Conservation (phyloP, 2,797 vertebrate genomes). For the Sarcoramphus papa region DNA sequence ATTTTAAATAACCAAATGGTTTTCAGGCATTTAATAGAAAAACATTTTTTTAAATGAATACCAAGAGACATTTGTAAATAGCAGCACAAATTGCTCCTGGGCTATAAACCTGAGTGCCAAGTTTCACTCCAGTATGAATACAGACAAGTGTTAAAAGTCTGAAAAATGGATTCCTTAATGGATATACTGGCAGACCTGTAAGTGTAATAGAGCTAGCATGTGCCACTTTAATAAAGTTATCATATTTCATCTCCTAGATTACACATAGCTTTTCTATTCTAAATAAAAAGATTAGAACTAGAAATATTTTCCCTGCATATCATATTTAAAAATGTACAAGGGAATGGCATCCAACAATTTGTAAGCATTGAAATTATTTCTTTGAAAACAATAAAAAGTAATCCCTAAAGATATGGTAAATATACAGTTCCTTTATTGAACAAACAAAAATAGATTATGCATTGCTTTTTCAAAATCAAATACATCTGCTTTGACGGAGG, state of each 20-base stretch:
- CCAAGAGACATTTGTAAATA: slow-evolving; percentile 69
- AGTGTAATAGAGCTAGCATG: slow-evolving; percentile 57
- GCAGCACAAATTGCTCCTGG: slow-evolving; percentile 68
- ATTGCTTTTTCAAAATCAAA: slow-evolving; percentile 67
- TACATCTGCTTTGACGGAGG: slow-evolving; percentile 65
- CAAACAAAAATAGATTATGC: slow-evolving; percentile 69
- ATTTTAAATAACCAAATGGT: slow-evolving; percentile 66
- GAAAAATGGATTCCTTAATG: slow-evolving; percentile 69
- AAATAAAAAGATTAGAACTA: slow-evolving; percentile 53
- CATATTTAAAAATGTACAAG: slow-evolving; percentile 54
- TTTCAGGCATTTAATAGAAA: slow-evolving; percentile 66
- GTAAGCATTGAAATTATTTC: slow-evolving; percentile 53
- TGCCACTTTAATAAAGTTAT: slow-evolving; percentile 64
- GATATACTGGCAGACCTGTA: slow-evolving; percentile 65
- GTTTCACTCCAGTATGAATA: slow-evolving; percentile 64
- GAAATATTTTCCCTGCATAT: slow-evolving; percentile 22
- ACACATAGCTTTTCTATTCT: slow-evolving; percentile 33
- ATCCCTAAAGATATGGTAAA: slow-evolving; percentile 68
- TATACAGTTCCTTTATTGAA: slow-evolving; percentile 70
- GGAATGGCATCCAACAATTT: slow-evolving; percentile 47
- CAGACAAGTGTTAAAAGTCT: slow-evolving; percentile 60
- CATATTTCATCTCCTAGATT: slow-evolving; percentile 42
- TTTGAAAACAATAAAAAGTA: slow-evolving; percentile 58
- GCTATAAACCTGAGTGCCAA: slow-evolving; percentile 69
- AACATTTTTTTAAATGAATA: slow-evolving; percentile 66